Evolutionary conservation across 2,113 vertebrate species (phyloP), one percentile per base, ranked within the genome.

Genomic region (Myiagra hebetior): DNA sequence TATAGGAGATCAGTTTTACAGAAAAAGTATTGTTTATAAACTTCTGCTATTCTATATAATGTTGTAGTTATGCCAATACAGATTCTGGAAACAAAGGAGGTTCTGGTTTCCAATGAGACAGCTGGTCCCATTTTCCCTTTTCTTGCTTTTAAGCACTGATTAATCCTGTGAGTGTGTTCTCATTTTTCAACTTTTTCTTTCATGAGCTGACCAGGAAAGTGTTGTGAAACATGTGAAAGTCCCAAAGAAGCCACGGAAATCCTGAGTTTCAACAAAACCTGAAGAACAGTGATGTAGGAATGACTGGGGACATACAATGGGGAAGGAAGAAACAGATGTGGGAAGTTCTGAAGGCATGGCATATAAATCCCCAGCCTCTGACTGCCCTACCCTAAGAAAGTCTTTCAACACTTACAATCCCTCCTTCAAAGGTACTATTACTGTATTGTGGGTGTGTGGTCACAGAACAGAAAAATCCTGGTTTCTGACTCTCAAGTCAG

Each of bases 191-290:
- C 14, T 59, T 92, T 83, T 94, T 67, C 22, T 76, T 78, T 28
- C 26, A 37, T 91, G 78, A 78, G 15, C 31, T 75, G 65, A 78
- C 39, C 64, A 72, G 77, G 64, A 87, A 82, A 64, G 22, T 11
- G 20, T 78, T 93, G 39, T 72, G 73, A 76, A 91, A 94, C 4
- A 12, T 28, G 47, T 37, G 85, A 64, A 95, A 96, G 74, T 76
- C 89, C 74, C 56, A 64, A 22, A 69, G 76, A 75, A 84, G 60
- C 60, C 37, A 88, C 0, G 11, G 82, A 96, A 88, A 79, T 76
- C 56, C 42, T 60, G 47, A 79, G 79, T 84, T 94, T 93, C 83
- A 22, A 60, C 59, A 96, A 89, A 95, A 94, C 52, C 55, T 44
- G 70, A 85, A 85, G 62, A 94, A 82, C 7, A 4, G 52, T 18